Percentiles rank a stretch among this genome's conserved stretches.
Conservation (phyloP, 2,113 vertebrate species). For the Mustela lutreola region DNA sequence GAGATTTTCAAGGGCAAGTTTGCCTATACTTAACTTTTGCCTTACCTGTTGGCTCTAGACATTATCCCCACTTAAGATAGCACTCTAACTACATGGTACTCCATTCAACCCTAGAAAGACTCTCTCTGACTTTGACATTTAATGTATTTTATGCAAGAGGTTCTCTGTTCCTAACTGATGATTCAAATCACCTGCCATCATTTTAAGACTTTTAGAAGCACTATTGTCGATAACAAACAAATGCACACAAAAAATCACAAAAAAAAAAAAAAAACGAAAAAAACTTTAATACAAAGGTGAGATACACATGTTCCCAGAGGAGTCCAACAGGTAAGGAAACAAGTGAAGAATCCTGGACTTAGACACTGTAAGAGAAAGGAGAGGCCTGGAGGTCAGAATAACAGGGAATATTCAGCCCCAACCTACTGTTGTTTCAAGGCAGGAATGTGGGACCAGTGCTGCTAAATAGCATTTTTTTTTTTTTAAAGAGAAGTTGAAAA, state of each 20-base stretch:
- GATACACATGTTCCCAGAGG: rapidly evolving
- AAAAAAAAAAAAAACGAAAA: background rate
- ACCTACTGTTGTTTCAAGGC: background rate
- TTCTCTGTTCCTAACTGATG: background rate
- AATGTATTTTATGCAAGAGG: background rate
- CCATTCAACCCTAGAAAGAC: background rate
- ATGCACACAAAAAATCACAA: background rate
- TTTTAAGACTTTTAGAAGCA: background rate
- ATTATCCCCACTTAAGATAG: background rate
- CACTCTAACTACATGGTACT: too few species aligned
- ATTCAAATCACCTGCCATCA: background rate
- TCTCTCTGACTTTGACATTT: background rate
- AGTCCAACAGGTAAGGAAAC: background rate
- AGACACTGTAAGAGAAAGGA: rapidly evolving
- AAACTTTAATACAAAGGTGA: background rate
- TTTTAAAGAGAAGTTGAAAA: background rate
- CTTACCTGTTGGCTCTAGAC: background rate
- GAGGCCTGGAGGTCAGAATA: background rate
- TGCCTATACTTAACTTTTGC: background rate
- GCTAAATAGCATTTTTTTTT: background rate
- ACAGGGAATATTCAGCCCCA: background rate
- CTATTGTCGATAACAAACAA: background rate
- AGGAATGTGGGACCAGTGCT: too few species aligned
- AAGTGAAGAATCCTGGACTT: background rate
- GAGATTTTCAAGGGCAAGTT: background rate